Evolutionary conservation across 1,140 invertebrate species (phyloP).

Genomic region (Adelges cooleyi): DNA sequence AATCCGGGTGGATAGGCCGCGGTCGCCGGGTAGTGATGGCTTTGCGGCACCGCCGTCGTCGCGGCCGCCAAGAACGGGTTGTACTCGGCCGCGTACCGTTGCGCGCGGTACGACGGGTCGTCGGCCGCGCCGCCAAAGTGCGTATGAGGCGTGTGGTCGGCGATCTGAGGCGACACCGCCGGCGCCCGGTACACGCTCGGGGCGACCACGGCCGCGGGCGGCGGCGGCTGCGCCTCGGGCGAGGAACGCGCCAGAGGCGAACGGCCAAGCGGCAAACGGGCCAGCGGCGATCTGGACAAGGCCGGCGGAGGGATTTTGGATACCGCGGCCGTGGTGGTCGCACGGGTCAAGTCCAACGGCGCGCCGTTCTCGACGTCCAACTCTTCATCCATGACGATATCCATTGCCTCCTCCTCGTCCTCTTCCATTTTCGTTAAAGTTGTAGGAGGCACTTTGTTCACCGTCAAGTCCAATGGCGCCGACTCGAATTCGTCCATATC

Average conservation of each 20-base stretch:
- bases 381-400: too few species aligned
- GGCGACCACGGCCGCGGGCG: not conserved
- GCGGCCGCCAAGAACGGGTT: not conserved
- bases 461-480: too few species aligned
- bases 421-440: too few species aligned
- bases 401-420: too few species aligned
- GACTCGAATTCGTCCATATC: too few species aligned
- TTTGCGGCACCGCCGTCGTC: not conserved
- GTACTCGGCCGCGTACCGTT: not conserved
- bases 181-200: not conserved
- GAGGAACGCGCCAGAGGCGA: not conserved
- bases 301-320: too few species aligned
- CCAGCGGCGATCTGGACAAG: too few species aligned
- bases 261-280: not conserved
- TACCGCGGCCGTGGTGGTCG: too few species aligned
- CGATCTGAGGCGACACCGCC: not conserved
- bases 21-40: not conserved
- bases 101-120: not conserved
- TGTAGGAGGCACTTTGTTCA: too few species aligned
- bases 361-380: too few species aligned
- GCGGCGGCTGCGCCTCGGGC: not conserved
- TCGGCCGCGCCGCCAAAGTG: not conserved
- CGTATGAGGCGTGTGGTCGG: not conserved
- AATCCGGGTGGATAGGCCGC: not conserved
- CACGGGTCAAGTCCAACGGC: too few species aligned